These are phyloP conservation scores for Antheraea yamamai DNA, from an alignment of 2,888 invertebrate species.

Conservation along the genomic window DNA sequence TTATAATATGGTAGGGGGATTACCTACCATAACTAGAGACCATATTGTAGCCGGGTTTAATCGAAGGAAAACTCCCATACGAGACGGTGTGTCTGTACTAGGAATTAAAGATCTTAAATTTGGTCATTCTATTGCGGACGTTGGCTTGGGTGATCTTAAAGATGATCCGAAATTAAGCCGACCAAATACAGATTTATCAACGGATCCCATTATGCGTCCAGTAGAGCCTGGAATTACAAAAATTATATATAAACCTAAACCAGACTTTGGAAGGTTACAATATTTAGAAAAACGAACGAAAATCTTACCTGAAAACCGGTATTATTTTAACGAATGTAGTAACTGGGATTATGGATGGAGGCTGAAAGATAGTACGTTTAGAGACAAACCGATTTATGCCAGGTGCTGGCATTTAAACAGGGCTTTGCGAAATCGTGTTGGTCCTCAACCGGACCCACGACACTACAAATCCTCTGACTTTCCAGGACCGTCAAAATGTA, in stretches of 20 bases:
- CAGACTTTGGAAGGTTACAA: slow-evolving; percentile 44
- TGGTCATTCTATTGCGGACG: slow-evolving; percentile 47
- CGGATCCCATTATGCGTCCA: slow-evolving; percentile 54
- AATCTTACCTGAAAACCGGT: slow-evolving; percentile 49
- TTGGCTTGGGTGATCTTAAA: slow-evolving; percentile 50
- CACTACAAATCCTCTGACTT: slow-evolving; percentile 46
- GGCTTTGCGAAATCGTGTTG: slow-evolving; percentile 44
- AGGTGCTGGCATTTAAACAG: slow-evolving; percentile 51
- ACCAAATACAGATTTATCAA: slow-evolving; percentile 24
- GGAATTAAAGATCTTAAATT: slow-evolving; percentile 43
- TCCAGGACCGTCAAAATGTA: slow-evolving; percentile 38
- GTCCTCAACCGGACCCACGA: slow-evolving; percentile 46
- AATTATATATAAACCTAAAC: slow-evolving; percentile 48
- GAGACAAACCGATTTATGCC: slow-evolving; percentile 33
- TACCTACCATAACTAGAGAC: slow-evolving; percentile 51
- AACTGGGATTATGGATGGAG: slow-evolving; percentile 58
- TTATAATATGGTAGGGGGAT: slow-evolving; percentile 48
- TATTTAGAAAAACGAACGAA: slow-evolving; percentile 46
- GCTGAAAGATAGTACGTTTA: slow-evolving; percentile 42
- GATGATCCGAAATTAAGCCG: slow-evolving; percentile 48
- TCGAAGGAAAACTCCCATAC: slow-evolving; percentile 41
- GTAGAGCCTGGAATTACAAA: slow-evolving; percentile 41
- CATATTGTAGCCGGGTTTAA: slow-evolving; percentile 44
- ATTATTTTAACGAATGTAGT: slow-evolving; percentile 50
- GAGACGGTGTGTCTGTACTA: slow-evolving; percentile 46